These are phyloP conservation scores for Frankliniella fusca DNA, from an alignment of 2,888 invertebrate species.

Conservation along the genomic window DNA sequence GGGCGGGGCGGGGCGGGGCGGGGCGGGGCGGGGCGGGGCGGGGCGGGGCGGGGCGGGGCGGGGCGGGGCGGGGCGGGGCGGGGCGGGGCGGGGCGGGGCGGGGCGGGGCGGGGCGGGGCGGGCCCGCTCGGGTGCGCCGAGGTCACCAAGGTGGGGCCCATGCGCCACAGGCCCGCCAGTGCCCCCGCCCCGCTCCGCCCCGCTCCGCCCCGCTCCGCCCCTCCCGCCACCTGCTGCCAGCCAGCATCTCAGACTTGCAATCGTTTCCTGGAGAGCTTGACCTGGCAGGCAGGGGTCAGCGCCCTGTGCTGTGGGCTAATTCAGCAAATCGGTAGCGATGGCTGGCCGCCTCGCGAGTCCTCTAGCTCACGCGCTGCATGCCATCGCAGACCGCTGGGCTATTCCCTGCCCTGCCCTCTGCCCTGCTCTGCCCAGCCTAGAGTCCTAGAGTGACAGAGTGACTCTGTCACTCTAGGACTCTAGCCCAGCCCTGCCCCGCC, in stretches of 20 bases:
- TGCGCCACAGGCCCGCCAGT: not conserved
- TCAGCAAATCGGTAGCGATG: too few species aligned
- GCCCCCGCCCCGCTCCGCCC: not conserved
- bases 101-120: not conserved
- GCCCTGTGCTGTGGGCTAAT: too few species aligned
- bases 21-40: not conserved
- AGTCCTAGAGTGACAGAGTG: too few species aligned
- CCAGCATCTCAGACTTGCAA: not conserved
- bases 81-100: conserved; percentile 31
- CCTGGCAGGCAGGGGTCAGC: conserved; percentile 40
- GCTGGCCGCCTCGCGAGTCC: too few species aligned
- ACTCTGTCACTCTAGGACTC: too few species aligned
- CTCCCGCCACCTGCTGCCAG: not conserved
- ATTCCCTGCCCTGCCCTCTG: too few species aligned
- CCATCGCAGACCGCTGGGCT: too few species aligned
- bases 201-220: not conserved
- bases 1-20: not conserved
- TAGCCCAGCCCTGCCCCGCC: too few species aligned
- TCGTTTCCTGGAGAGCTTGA: not conserved
- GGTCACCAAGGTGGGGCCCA: not conserved
- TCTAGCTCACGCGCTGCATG: too few species aligned
- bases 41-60: too few species aligned
- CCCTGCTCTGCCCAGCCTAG: too few species aligned
- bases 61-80: too few species aligned
- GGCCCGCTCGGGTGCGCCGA: not conserved